Conservation (phyloP, 2,797 vertebrate species). For the Liasis olivaceus region DNA sequence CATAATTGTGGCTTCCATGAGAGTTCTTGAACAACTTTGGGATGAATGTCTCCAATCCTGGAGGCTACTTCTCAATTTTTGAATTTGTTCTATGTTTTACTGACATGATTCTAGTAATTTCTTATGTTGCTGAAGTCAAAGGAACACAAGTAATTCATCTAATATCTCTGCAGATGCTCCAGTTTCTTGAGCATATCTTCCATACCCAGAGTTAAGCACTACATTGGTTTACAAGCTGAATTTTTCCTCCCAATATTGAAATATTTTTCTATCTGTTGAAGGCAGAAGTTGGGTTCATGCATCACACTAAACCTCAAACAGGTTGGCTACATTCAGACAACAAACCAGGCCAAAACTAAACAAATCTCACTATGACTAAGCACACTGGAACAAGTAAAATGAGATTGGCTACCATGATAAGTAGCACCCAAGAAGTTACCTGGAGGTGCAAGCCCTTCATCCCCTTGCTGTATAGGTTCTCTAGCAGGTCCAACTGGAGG, state of each 20-base stretch:
- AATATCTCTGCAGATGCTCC: not conserved
- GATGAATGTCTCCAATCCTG: not conserved
- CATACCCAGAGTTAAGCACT: not conserved
- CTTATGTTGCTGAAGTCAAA: not conserved
- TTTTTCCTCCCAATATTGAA: not conserved
- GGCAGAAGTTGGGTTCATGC: not conserved
- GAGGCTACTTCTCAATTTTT: not conserved
- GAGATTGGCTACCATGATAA: not conserved
- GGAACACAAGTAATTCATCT: not conserved
- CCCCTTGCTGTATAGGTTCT: slow-evolving; percentile 65
- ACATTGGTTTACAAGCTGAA: not conserved
- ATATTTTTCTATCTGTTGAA: not conserved
- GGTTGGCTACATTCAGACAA: not conserved
- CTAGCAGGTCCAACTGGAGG: slow-evolving; percentile 51
- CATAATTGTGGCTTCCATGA: not conserved
- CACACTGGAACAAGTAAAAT: not conserved
- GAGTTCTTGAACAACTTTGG: not conserved
- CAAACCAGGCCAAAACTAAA: not conserved
- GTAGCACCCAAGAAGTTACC: slow-evolving; percentile 58
- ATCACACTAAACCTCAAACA: not conserved
- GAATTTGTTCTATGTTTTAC: not conserved
- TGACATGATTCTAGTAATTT: not conserved
- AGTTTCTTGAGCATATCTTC: not conserved
- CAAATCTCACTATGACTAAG: not conserved
- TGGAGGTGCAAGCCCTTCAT: slow-evolving; percentile 65